Conservation (phyloP, 2,888 invertebrate species). For the Rhamnusium bicolor region DNA sequence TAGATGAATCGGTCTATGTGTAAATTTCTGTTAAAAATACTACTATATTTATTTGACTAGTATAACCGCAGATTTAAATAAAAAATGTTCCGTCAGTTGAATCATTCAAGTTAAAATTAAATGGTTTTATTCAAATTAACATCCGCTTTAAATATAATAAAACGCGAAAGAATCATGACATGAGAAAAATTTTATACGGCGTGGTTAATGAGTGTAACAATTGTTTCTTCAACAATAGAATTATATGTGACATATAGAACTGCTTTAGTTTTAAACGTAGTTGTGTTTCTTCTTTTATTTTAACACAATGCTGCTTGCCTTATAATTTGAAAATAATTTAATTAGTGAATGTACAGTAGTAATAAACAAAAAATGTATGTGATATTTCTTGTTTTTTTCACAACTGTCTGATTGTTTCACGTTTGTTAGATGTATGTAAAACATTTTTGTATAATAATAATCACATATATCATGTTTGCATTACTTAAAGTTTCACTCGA, state of each 20-base stretch:
- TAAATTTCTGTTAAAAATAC: too few relatives aligned
- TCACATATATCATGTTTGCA: too few relatives aligned
- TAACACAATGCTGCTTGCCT: neutral
- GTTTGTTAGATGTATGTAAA: too few relatives aligned
- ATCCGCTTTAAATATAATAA: conserved; percentile 8
- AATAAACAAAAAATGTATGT: neutral
- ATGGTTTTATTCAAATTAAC: neutral
- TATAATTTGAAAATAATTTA: neutral
- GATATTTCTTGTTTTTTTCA: neutral
- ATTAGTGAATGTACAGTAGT: neutral
- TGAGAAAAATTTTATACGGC: conserved; percentile 17
- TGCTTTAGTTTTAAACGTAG: conserved; percentile 8
- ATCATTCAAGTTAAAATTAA: neutral
- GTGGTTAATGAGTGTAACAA: conserved; percentile 6
- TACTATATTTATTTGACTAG: too few relatives aligned
- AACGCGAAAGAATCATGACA: neutral
- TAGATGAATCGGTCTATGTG: too few relatives aligned
- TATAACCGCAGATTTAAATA: too few relatives aligned
- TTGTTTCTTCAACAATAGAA: conserved; percentile 12
- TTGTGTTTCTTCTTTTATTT: neutral
- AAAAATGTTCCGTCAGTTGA: too few relatives aligned
- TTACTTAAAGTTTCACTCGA: too few relatives aligned
- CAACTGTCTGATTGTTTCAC: neutral
- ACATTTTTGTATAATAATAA: too few relatives aligned
- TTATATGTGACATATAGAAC: conserved; percentile 13